phyloP scores from a whole-genome alignment of 2,888 invertebrate genomes.

The Machimus rusticus region DNA sequence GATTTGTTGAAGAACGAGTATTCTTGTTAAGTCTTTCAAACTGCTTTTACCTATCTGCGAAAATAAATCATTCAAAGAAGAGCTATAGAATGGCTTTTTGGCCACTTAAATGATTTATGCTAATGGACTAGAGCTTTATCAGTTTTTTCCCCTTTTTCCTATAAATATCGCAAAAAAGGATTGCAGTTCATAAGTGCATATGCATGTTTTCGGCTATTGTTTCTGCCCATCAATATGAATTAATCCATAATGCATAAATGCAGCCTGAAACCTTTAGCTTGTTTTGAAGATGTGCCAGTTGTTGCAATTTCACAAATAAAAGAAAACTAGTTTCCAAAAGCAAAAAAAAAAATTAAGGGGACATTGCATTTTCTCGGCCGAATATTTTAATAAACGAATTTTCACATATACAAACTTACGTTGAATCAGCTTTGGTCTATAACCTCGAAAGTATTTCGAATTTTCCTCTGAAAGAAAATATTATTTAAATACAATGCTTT shows the following conservation, averaged over 20 bases:
- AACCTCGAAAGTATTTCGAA: too few species aligned
- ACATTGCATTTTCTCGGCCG: too few species aligned
- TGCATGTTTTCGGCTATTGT: conserved; percentile 11
- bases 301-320: background rate
- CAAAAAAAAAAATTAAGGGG: too few species aligned
- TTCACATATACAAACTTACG: too few species aligned
- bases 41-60: background rate
- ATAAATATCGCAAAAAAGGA: background rate
- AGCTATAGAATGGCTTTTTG: background rate
- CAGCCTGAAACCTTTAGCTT: background rate
- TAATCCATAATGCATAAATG: conserved; percentile 14
- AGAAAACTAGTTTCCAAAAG: too few species aligned
- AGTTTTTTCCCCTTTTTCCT: background rate
- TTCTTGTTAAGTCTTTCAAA: background rate
- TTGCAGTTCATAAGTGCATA: background rate
- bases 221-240: conserved; percentile 19
- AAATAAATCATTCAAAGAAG: background rate
- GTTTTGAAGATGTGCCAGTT: background rate
- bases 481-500: too few species aligned
- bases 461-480: too few species aligned
- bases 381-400: too few species aligned
- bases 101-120: background rate
- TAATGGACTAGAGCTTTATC: background rate
- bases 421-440: too few species aligned
- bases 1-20: background rate